phyloP scores from a whole-genome alignment of 2,113 vertebrate species.

The Proterorhinus semilunaris region DNA sequence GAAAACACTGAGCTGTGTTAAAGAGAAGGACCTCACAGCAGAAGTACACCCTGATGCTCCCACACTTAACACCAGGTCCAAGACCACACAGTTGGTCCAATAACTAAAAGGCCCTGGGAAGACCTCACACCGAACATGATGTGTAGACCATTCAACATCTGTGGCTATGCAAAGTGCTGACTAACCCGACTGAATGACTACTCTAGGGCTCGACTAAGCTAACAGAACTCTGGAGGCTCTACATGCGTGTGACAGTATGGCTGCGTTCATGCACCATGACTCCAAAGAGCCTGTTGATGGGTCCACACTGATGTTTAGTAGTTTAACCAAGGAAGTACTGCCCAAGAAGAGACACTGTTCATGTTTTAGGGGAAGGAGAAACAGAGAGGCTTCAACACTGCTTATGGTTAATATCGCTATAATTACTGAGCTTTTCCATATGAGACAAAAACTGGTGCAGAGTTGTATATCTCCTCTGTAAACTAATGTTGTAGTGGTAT shows the following conservation, averaged over 20 bases:
- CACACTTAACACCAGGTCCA: constrained; percentile 48
- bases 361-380: too few relatives aligned
- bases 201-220: constrained; percentile 26
- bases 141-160: constrained; percentile 31
- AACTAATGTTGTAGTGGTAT: too few relatives aligned
- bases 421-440: too few relatives aligned
- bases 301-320: too few relatives aligned
- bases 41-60: constrained; percentile 37
- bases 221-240: constrained; percentile 43
- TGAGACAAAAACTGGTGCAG: too few relatives aligned
- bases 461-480: too few relatives aligned
- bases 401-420: too few relatives aligned
- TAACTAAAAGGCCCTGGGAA: constrained; percentile 60
- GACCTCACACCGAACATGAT: constrained; percentile 49
- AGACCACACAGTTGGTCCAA: constrained; percentile 67
- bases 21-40: constrained; percentile 67
- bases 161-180: constrained; percentile 41
- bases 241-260: constrained; percentile 24
- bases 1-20: constrained; percentile 56
- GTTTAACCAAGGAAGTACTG: too few relatives aligned
- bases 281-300: too few relatives aligned
- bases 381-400: too few relatives aligned
- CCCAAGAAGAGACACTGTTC: too few relatives aligned
- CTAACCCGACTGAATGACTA: constrained; percentile 35
- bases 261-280: too few relatives aligned